A percentile compares a stretch with the other conserved stretches of the same genome.
Conservation (phyloP, 2,113 vertebrate genomes). For the Noctilio leporinus region DNA sequence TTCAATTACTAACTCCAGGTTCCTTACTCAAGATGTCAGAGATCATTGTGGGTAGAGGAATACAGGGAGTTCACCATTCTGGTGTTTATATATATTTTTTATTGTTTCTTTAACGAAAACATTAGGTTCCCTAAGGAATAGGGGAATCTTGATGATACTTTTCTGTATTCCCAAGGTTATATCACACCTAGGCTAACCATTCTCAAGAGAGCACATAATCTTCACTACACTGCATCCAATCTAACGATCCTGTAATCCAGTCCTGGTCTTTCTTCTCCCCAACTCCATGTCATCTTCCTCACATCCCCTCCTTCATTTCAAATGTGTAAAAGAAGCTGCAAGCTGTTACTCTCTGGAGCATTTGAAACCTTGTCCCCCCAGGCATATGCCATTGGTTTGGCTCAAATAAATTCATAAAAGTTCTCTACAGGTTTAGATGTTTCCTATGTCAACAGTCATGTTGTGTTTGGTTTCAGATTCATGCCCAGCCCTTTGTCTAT, state of each 20-base stretch:
- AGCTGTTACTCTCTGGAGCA: not conserved
- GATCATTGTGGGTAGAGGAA: not conserved
- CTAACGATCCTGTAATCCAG: not conserved
- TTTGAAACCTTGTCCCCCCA: not conserved
- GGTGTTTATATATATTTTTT: not conserved
- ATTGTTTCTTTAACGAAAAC: not conserved
- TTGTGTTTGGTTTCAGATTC: not conserved
- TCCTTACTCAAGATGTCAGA: not conserved
- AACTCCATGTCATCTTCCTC: not conserved
- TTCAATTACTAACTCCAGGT: not conserved
- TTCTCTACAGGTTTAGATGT: not conserved
- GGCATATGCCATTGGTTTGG: not conserved
- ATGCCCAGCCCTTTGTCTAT: not conserved
- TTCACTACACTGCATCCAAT: not conserved
- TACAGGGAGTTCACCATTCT: not conserved
- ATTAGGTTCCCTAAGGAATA: not conserved
- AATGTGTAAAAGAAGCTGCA: not conserved
- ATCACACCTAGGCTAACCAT: not conserved
- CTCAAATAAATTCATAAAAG: not conserved
- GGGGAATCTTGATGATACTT: not conserved
- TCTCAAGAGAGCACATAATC: not conserved
- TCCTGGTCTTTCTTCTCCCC: not conserved
- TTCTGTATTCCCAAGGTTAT: not conserved
- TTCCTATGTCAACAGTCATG: not conserved
- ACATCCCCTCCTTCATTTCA: not conserved